These are phyloP conservation scores for Chamaetylas fuelleborni DNA, from an alignment of 2,113 vertebrate species.

Conservation along the genomic window DNA sequence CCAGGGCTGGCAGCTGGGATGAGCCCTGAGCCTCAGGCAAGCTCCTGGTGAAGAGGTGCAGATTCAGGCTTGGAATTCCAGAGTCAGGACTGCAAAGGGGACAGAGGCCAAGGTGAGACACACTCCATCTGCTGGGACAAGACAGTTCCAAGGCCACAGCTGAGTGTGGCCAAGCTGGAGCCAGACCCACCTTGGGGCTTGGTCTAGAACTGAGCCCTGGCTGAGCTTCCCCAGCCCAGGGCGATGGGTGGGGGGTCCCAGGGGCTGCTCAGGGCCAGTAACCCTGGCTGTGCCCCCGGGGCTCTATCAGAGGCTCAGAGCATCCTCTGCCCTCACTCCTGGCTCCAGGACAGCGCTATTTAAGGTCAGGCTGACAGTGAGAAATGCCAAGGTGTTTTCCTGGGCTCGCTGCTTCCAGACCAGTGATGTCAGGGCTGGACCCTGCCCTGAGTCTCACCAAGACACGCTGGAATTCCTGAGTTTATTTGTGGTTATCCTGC, in stretches of 20 bases:
- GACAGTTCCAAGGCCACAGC: background rate
- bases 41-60: background rate
- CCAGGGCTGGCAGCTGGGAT: background rate
- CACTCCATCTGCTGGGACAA: rapidly evolving
- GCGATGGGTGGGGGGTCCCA: rapidly evolving
- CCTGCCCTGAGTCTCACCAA: background rate
- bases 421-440: rapidly evolving
- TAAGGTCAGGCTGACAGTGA: background rate
- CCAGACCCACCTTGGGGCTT: background rate
- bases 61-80: background rate
- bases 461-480: rapidly evolving
- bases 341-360: background rate
- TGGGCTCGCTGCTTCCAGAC: background rate
- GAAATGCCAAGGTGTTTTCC: background rate
- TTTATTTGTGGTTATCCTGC: background rate
- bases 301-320: background rate
- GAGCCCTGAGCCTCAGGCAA: background rate
- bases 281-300: background rate
- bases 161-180: background rate
- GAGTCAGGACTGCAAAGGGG: background rate
- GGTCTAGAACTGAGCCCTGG: background rate
- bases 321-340: background rate
- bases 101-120: no score
- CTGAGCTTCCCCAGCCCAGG: background rate
- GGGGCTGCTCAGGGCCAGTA: background rate